A percentile compares a stretch with the other conserved stretches of the same genome.
Conservation (phyloP, 2,888 invertebrate genomes). For the Zeuzera pyrina region DNA sequence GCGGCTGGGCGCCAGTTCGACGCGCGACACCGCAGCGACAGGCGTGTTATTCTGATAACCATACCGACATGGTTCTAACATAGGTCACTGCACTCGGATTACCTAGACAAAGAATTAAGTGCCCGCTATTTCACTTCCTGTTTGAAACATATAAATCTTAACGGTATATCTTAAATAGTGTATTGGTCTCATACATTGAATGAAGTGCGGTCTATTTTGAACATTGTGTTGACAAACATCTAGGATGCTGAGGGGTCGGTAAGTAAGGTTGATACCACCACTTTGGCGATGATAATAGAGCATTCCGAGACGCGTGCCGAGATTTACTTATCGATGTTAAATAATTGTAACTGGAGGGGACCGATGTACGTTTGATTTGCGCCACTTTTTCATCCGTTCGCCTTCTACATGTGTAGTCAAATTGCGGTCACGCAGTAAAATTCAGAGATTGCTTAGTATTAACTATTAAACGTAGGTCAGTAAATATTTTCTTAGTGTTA, state of each 20-base stretch:
- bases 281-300: conserved; percentile 14
- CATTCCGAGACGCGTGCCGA: conserved; percentile 28
- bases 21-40: conserved; percentile 21
- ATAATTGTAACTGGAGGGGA: conserved; percentile 13
- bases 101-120: no score
- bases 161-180: not conserved
- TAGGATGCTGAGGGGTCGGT: conserved; percentile 39
- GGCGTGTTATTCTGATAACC: conserved; percentile 14
- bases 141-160: not conserved
- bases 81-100: conserved; percentile 10
- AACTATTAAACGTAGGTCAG: no score
- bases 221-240: no score
- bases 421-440: no score
- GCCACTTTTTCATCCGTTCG: no score
- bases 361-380: no score
- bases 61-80: conserved; percentile 20
- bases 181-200: no score
- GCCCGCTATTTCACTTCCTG: not conserved
- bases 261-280: conserved; percentile 23
- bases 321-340: conserved; percentile 33
- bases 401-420: no score
- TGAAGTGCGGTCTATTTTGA: no score
- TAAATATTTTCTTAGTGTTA: no score
- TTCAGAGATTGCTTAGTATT: no score
- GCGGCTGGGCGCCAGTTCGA: conserved; percentile 28